Evolutionary conservation across 92 coral and sea anemone species (phyloP), one percentile per base, ranked within the genome.

Genomic region (Palythoa grandiflora): DNA sequence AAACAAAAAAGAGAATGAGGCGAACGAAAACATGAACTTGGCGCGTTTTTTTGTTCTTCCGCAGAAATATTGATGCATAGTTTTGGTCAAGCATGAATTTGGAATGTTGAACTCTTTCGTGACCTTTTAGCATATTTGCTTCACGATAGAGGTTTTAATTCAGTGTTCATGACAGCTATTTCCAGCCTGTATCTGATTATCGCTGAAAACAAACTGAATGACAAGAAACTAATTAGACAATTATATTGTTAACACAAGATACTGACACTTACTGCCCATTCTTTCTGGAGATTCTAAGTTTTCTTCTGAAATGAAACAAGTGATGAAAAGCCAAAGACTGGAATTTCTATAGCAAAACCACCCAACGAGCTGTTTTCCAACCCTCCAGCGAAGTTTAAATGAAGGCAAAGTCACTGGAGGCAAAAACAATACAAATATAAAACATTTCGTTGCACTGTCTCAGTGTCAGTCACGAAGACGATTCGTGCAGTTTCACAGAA

Each of bases 141-240:
- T 44, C 50, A 44, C 50, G 50, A 44, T 44, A 44, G 16, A 53
- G 2, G 36, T n/a, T 2, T 6, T 54, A 52, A 17, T 54, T 55
- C 53, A 14, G 66, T 54, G 19, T 40, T 53, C 48, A 17, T 54
- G 68, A 77, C 81, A 54, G 83, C 21, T 28, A 77, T 35, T 15
- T 77, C 9, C 68, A 77, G 63, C 35, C 40, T 77, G 83, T 38
- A 77, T 77, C 83, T 77, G 83, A 77, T 77, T 53, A 77, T 52
- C 83, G 53, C 44, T 54, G 61, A 21, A 50, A 75, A 55, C 14
- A 11, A n/a, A 59, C 14, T 14, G 17, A 77, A 77, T 52, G 63
- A 77, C 68, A 48, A 77, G 68, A 77, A 52, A 54, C 68, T 47
- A 77, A 77, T 77, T 54, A 54, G 21, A 35, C 15, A n/a, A 50